Evolutionary conservation across 2,113 vertebrate genomes (phyloP), one percentile per base, ranked within the genome.

Genomic region (Lepidothrix coronata): DNA sequence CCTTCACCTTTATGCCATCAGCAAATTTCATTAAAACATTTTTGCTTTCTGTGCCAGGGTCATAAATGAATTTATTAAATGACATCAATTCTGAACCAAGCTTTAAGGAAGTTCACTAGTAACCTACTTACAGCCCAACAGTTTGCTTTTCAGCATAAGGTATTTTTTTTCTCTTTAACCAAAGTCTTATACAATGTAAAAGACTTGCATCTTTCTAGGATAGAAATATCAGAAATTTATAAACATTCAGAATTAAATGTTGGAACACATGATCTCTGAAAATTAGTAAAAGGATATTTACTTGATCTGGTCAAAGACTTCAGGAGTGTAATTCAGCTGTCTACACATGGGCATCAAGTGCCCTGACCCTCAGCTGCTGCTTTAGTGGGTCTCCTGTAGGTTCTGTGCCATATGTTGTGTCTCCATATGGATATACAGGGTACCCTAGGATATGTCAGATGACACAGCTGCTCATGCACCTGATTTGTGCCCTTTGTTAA

Each of bases 21-120:
- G 27, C 15, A 95, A 94, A 96, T 92, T 92, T 90, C 30, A 90
- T 85, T 95, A 90, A 89, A 87, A 91, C 33, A 43, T 85, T 92
- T 95, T 88, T 88, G 16, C 6, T 31, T 87, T 87, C 59, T 82
- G 67, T 82, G 66, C 44, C 85, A 90, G 39, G 28, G 35, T 82
- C 20, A 2, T 90, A 91, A 88, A 90, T 37, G 23, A 92, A 55
- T 79, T 72, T 62, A 88, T 82, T 88, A 88, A 63, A 72, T 72
- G 0, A 63, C 71, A 90, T 59, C 10, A 46, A 28, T 90, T 92
- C 62, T 68, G 44, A 92, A 65, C 8, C 23, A 58, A 82, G 57
- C 27, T 65, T 82, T 82, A 48, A 95, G 70, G 24, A 82, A 27
- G 30, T 79, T 30, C 18, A 48, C 35, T 46, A 44, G 48, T 51